Percentiles rank a stretch among this genome's conserved stretches.
Conservation (phyloP, 2,113 vertebrate genomes). For the Neodon shergylaensis region DNA sequence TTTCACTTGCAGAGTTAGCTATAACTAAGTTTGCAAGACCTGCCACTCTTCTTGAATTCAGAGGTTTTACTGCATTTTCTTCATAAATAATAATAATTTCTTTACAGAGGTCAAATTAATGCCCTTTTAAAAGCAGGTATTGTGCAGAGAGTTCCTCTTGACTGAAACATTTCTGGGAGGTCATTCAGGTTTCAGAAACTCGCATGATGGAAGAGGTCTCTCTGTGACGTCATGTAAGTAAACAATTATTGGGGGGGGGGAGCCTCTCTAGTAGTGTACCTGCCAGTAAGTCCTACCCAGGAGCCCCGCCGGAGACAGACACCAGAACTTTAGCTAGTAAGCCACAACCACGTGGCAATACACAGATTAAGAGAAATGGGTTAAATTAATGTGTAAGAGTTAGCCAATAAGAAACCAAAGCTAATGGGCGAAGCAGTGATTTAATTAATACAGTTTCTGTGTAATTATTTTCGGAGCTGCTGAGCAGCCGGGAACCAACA, state of each 20-base stretch:
- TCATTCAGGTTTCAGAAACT: neutral
- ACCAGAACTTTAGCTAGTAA: no score
- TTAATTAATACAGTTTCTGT: no score
- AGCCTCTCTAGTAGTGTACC: neutral
- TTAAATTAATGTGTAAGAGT: no score
- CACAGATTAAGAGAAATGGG: no score
- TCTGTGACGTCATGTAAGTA: neutral
- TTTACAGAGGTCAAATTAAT: neutral
- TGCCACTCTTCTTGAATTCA: neutral
- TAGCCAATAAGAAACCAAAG: no score
- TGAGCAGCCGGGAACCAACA: no score
- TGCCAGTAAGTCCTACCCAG: neutral
- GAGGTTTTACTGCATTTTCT: neutral
- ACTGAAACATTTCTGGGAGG: neutral
- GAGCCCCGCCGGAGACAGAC: no score
- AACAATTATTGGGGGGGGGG: neutral
- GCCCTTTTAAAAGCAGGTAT: neutral
- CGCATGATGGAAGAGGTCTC: neutral
- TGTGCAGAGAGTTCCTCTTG: neutral
- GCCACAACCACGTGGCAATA: no score
- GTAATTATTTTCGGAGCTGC: no score
- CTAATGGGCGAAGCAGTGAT: no score
- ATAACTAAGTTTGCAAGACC: neutral
- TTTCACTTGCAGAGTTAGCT: neutral
- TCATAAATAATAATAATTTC: neutral